Percentiles rank a stretch among this genome's conserved stretches.
Evolutionary conservation across 92 coral and sea anemone genomes (phyloP).

Genomic region (Anthopleura xanthogrammica): DNA sequence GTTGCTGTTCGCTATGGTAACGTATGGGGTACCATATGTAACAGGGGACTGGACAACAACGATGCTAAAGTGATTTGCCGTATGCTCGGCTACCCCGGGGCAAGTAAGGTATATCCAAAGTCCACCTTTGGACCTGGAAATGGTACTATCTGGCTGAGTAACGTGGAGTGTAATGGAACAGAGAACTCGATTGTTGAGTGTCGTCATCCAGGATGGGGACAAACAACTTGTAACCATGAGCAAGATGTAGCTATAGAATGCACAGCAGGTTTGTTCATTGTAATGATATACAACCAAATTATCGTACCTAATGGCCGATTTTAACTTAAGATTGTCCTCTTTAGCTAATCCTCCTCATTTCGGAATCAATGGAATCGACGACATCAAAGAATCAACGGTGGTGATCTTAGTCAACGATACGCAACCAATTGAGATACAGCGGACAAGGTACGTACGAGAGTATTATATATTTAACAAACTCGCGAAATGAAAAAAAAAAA

Average conservation of each 20-base stretch:
- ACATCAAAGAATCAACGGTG: constrained; percentile 9
- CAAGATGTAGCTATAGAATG: not conserved
- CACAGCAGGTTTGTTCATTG: not conserved
- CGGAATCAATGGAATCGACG: not conserved
- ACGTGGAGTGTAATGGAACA: not conserved
- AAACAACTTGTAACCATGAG: not conserved
- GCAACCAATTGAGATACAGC: not conserved
- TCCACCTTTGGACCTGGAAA: not conserved
- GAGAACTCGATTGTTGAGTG: constrained; percentile 9
- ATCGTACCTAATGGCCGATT: no score
- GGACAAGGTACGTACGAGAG: not conserved
- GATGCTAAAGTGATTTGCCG: constrained; percentile 20
- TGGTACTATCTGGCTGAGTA: constrained; percentile 1
- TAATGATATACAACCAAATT: no score
- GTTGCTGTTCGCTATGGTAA: constrained; percentile 8
- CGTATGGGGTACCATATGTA: constrained; percentile 17
- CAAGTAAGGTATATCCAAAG: not conserved
- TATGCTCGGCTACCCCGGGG: constrained; percentile 16
- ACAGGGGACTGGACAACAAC: constrained; percentile 2
- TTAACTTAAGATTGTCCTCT: no score
- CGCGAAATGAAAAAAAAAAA: no score
- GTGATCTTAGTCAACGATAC: not conserved
- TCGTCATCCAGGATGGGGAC: constrained; percentile 12
- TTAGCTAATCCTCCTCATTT: not conserved
- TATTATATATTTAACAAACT: no score